Conservation (phyloP, 2,888 invertebrate species). For the Oscheius onirici region DNA sequence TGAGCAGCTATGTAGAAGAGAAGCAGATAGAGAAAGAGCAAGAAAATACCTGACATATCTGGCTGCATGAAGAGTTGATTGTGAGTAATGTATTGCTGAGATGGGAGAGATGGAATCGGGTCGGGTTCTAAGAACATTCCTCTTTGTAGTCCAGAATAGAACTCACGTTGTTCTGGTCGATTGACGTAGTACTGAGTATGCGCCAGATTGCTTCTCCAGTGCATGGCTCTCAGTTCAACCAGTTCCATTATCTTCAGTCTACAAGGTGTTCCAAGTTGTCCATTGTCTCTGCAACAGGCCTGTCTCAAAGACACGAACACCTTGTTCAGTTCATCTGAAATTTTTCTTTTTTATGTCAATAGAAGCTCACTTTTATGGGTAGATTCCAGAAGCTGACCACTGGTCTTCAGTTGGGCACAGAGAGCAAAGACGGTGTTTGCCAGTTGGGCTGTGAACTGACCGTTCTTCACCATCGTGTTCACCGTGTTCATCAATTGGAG, state of each 20-base stretch:
- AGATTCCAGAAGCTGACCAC: conserved; percentile 64
- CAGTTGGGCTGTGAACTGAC: conserved; percentile 63
- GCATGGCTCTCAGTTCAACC: conserved; percentile 89
- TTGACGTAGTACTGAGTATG: conserved; percentile 70
- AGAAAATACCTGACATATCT: not conserved
- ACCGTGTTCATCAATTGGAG: conserved; percentile 64
- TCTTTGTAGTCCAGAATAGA: not conserved
- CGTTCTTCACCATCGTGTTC: conserved; percentile 59
- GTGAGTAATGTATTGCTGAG: conserved; percentile 35
- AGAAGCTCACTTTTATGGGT: conserved; percentile 61
- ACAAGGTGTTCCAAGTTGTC: conserved; percentile 85
- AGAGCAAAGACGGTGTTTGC: conserved; percentile 65
- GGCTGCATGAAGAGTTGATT: conserved; percentile 21
- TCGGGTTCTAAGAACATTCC: not conserved
- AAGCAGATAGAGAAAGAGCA: not conserved
- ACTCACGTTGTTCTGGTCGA: conserved; percentile 56
- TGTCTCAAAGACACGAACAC: conserved; percentile 69
- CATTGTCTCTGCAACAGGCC: conserved; percentile 73
- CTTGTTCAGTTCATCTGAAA: conserved; percentile 67
- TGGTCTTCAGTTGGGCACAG: conserved; percentile 65
- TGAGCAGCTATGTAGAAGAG: not conserved
- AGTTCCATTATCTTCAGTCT: conserved; percentile 81
- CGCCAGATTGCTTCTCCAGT: conserved; percentile 83
- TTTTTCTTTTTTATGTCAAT: not conserved
- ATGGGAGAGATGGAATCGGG: not conserved